Conservation (phyloP, 2,113 vertebrate genomes). For the Raja brachyura region DNA sequence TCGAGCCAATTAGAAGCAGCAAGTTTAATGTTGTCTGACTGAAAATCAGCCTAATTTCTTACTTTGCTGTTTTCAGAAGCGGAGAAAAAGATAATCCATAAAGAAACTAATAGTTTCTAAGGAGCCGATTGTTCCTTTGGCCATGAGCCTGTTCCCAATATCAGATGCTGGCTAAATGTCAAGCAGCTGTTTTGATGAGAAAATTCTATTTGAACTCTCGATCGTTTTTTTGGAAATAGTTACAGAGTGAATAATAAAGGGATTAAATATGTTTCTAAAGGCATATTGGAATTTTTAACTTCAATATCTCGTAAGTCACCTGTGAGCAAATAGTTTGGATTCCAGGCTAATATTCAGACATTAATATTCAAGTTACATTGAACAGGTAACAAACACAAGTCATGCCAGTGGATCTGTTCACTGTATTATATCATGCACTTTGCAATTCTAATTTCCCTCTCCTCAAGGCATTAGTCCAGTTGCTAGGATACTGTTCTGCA, state of each 20-base stretch:
- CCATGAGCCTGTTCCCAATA: constrained; percentile 30
- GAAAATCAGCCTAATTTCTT: constrained; percentile 15
- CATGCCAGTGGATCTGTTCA: constrained; percentile 10
- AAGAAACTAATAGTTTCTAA: constrained; percentile 34
- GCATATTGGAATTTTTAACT: constrained; percentile 7
- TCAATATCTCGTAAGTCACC: constrained; percentile 16
- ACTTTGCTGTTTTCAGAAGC: constrained; percentile 15
- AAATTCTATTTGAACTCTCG: constrained; percentile 8
- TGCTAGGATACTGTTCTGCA: constrained; percentile 28
- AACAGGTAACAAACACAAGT: constrained; percentile 13
- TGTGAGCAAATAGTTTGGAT: constrained; percentile 24
- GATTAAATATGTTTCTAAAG: constrained; percentile 13
- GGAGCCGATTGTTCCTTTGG: constrained; percentile 27
- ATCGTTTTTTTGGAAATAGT: constrained; percentile 21
- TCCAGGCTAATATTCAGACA: constrained; percentile 18
- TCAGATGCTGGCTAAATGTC: constrained; percentile 28
- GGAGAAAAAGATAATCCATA: constrained; percentile 26
- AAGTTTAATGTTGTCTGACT: constrained; percentile 27
- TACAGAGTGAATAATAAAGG: constrained; percentile 11
- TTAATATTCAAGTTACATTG: not conserved
- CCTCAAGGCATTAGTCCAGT: constrained; percentile 1
- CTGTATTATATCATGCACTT: not conserved
- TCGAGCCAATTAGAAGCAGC: constrained; percentile 25
- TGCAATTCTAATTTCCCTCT: constrained; percentile 27
- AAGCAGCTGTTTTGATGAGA: constrained; percentile 31